Evolutionary conservation across 2,113 vertebrate species (phyloP), one percentile per base, ranked within the genome.

Genomic region (Coptodon bakossiorum): DNA sequence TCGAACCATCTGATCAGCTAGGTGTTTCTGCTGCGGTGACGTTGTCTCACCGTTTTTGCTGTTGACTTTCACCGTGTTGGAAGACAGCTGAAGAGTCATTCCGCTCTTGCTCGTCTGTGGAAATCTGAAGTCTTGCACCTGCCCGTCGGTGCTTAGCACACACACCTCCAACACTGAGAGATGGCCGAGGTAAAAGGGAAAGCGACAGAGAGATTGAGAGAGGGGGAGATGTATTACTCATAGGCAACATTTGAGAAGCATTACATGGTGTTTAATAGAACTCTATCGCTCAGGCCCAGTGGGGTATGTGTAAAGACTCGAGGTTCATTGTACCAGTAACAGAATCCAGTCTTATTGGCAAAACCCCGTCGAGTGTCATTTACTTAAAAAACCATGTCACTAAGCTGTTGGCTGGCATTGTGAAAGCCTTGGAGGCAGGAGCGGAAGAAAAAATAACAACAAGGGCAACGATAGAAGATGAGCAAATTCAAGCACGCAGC

Each of bases 11-110:
- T 50, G 73, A 78, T 50, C 16, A 57, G 34, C 14, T 29, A 52
- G n/a, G 52, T 63, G 73, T 80, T 57, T 84, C 73, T 45, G 53
- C 57, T 73, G 73, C 14, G 1, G 73, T 43, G 9, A 38, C 3
- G 3, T 53, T 68, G 3, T 84, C 97, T 97, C 95, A 99, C 99
- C 98, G 0, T 98, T 99, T 93, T 98, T 98, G 94, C 98, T 99
- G 97, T 99, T 99, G 91, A 98, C 97, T 93, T 99, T 99, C 95
- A 99, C 98, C 0, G 98, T 99, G 95, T 98, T 98, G 81, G 98
- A 97, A 9, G 98, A 99, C 16, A 99, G 97, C 81, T 99, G 98
- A 89, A 99, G 98, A 3, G 97, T 97, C 36, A 98, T 97, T 89
- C 97, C 98, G 84, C 97, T 97, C 90, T 98, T 98, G 93, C 95